Evolutionary conservation across 2,888 invertebrate genomes (phyloP).

Genomic region (Drosophila acutilabella): DNA sequence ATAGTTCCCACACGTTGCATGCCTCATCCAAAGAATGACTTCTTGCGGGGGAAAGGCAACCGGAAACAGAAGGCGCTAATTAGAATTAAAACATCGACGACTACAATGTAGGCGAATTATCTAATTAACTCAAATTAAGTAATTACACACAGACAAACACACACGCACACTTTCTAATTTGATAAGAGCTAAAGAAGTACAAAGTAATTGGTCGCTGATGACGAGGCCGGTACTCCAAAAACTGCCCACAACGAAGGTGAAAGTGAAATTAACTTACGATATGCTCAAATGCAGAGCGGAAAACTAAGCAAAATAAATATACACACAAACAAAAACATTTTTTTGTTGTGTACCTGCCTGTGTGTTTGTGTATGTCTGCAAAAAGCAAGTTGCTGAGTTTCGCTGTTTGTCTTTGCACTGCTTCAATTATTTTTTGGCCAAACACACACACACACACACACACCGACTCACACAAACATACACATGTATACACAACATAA

Average conservation of each 20-base stretch:
- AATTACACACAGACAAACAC: constrained; percentile 10
- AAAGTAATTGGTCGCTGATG: constrained; percentile 49
- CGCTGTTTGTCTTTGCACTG: constrained; percentile 41
- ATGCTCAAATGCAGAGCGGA: constrained; percentile 33
- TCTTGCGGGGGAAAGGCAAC: constrained; percentile 16
- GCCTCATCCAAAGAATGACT: constrained; percentile 35
- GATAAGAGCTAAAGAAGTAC: constrained; percentile 54
- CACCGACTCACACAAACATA: constrained; percentile 21
- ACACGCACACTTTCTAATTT: constrained; percentile 65
- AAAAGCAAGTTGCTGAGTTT: constrained; percentile 49
- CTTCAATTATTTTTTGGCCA: constrained; percentile 49
- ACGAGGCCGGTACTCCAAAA: constrained; percentile 42
- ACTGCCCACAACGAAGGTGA: constrained; percentile 71
- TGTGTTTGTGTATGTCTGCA: constrained; percentile 16
- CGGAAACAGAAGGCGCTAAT: constrained; percentile 51
- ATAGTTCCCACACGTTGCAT: constrained; percentile 68
- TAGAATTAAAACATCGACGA: constrained; percentile 43
- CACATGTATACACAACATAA: constrained; percentile 8
- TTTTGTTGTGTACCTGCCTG: constrained; percentile 5
- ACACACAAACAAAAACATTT: neutral
- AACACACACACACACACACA: constrained; percentile 6
- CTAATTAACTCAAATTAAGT: constrained; percentile 48
- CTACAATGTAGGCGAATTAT: constrained; percentile 25
- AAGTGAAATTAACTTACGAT: constrained; percentile 64
- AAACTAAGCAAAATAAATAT: constrained; percentile 23